These are phyloP conservation scores for Dipodomys merriami DNA, from an alignment of 2,113 vertebrate genomes.

Conservation along the genomic window DNA sequence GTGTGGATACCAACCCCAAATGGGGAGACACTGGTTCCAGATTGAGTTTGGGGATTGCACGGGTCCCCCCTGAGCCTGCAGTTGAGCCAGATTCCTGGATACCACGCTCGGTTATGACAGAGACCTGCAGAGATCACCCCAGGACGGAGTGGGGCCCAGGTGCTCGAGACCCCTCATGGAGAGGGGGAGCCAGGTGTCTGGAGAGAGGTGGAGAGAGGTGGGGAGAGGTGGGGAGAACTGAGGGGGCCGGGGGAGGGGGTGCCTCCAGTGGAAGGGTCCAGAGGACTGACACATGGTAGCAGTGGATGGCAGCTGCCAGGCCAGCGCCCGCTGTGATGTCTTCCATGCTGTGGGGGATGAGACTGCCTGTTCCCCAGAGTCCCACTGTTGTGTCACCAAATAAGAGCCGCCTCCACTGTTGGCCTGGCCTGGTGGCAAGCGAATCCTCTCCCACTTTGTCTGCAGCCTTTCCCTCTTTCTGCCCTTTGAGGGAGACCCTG, in stretches of 20 bases:
- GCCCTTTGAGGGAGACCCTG: background rate
- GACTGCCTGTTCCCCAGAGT: background rate
- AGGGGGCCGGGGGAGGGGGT: background rate
- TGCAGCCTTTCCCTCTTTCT: background rate
- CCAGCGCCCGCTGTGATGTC: background rate
- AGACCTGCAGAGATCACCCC: background rate
- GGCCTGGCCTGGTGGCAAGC: background rate
- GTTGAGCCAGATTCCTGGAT: background rate
- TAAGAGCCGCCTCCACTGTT: background rate
- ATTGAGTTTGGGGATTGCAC: background rate
- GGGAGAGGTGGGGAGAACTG: background rate
- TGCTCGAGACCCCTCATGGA: background rate
- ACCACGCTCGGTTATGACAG: background rate
- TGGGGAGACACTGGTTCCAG: fast-evolving
- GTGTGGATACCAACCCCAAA: background rate
- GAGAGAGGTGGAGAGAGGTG: background rate
- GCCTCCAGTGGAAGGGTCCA: background rate
- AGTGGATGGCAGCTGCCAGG: background rate
- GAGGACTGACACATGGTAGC: background rate
- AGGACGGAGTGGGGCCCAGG: background rate
- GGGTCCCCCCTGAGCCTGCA: background rate
- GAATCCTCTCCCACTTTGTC: background rate
- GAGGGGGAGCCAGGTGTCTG: background rate
- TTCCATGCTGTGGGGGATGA: background rate
- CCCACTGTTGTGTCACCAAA: background rate